phyloP scores from a whole-genome alignment of 92 coral and sea anemone species.

The Nematostella vectensis region DNA sequence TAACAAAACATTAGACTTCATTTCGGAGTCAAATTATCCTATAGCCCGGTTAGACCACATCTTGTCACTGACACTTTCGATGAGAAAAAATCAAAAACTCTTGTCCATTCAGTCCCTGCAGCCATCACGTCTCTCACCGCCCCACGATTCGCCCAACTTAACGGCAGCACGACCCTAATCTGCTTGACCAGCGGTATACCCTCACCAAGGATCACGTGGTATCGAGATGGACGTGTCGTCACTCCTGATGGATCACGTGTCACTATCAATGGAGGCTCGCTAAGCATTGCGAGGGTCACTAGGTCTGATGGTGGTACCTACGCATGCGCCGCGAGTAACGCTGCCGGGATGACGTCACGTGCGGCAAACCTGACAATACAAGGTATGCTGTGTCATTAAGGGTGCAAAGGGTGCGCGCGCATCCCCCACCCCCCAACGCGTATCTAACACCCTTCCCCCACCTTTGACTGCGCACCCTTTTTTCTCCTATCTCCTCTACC shows the following conservation, averaged over 20 bases:
- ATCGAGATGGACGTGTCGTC: constrained; percentile 18
- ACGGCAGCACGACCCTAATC: constrained; percentile 35
- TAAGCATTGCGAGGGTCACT: constrained; percentile 27
- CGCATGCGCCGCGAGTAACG: constrained; percentile 57
- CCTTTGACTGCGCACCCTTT: too few species aligned
- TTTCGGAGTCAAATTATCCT: too few species aligned
- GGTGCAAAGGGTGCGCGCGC: too few species aligned
- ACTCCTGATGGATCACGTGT: constrained; percentile 29
- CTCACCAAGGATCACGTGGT: constrained; percentile 60
- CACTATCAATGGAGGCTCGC: constrained; percentile 13
- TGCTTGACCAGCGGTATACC: constrained; percentile 75
- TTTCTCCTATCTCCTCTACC: too few species aligned
- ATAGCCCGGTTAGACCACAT: too few species aligned
- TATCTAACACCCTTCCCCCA: too few species aligned
- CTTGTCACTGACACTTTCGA: too few species aligned
- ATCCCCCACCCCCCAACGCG: too few species aligned
- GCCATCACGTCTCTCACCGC: constrained; percentile 43
- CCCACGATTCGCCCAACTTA: constrained; percentile 45
- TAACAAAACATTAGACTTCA: too few species aligned
- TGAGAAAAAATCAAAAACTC: too few species aligned
- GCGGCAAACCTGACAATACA: constrained; percentile 61
- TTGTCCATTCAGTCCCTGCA: constrained; percentile 86
- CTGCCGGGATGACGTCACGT: constrained; percentile 43
- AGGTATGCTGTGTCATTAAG: constrained; percentile 41
- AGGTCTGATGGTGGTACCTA: constrained; percentile 61